phyloP scores from a whole-genome alignment of 2,888 invertebrate genomes.

The Cepaea hortensis region DNA sequence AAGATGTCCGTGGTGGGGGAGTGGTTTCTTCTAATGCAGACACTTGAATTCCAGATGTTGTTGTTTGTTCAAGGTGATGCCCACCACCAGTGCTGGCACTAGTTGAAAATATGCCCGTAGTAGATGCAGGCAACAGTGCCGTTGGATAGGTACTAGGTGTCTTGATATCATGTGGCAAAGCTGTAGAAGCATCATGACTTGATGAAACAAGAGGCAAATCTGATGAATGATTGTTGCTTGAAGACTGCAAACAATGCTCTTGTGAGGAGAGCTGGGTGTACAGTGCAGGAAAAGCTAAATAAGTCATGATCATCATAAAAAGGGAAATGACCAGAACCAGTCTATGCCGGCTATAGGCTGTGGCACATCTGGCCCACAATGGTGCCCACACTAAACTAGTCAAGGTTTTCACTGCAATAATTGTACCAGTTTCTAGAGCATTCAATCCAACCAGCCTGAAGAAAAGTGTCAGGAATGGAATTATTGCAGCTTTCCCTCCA shows the following conservation, averaged over 20 bases:
- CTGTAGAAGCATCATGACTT: background rate
- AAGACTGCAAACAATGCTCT: conserved; percentile 26
- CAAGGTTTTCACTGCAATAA: conserved; percentile 68
- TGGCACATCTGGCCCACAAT: conserved; percentile 70
- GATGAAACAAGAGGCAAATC: background rate
- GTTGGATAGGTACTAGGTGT: background rate
- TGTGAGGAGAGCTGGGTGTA: conserved; percentile 50
- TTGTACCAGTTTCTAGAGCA: conserved; percentile 68
- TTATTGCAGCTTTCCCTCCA: conserved; percentile 68
- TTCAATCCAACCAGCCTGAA: conserved; percentile 68
- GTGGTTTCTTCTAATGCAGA: background rate
- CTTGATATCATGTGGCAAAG: background rate
- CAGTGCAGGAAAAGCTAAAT: conserved; percentile 65
- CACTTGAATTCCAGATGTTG: background rate
- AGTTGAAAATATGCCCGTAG: background rate
- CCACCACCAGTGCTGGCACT: background rate
- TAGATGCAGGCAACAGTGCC: background rate
- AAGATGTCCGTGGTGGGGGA: background rate
- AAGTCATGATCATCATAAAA: conserved; percentile 67
- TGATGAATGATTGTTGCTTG: background rate
- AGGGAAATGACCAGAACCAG: conserved; percentile 68
- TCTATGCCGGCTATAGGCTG: conserved; percentile 64
- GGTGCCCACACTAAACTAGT: conserved; percentile 69
- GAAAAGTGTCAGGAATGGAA: conserved; percentile 72
- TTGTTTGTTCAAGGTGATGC: background rate